Base-by-base conservation (phyloP, 2,113 vertebrate species). In the Pleuronectes platessa region DNA sequence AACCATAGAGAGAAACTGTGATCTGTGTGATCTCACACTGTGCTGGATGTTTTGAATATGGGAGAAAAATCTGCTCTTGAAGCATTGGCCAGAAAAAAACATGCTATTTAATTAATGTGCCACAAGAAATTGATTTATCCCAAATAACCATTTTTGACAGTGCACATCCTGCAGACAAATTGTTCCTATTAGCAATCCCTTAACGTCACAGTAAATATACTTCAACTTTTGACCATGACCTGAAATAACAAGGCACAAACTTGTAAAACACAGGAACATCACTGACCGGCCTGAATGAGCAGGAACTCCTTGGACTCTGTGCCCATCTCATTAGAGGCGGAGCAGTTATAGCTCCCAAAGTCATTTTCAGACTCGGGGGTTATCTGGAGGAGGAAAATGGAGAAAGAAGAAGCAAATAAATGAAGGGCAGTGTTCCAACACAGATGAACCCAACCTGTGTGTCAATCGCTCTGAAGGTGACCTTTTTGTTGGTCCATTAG, bases 311-410 rank as follows among this genome's bases (percentile, higher is more conserved):
- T 96, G 79, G 96, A 97, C 84, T 99, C 97, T 20, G 96, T 96
- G 35, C 97, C 98, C n/a, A 99, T 97, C 88, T 96, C 95, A 76
- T 99, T 99, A 80, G 97, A 96, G 1, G 97, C 97, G 0, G 96
- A 96, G 88, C 98, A 99, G 93, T 99, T 99, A 85, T 99, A 99
- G 93, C 96, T 99, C 72, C 98, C 98, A 90, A 98, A 99, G 84
- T 99, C 98, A 37, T 96, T 98, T 87, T 99, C 97, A 2, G 97
- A 97, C 83, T 97, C 96, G 0, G 98, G 97, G 12, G 95, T 98
- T 81, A 99, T 96, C 98, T 99, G 86, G 47, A 77, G 61, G 20
- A 70, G 58, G 23, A 4, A 24, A 1, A 55, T 5, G 21, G 1
- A 5, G 77, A 55, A 54, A 40, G 51, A 59, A 65, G 45, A 51